Percentiles rank a stretch among this genome's conserved stretches.
Conservation (phyloP, 2,113 vertebrate genomes). For the Gorsachius goisagi region DNA sequence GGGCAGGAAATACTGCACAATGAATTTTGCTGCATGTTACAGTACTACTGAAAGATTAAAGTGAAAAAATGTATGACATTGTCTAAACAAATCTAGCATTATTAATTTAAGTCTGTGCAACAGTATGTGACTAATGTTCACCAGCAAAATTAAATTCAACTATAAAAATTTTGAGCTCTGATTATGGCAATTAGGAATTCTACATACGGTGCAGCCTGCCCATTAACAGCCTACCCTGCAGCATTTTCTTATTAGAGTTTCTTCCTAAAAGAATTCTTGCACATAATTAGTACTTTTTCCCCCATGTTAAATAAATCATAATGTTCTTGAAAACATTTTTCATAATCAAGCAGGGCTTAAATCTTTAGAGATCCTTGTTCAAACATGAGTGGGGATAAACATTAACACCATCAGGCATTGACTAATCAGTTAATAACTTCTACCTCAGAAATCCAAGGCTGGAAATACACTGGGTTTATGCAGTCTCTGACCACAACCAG, state of each 20-base stretch:
- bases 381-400: neutral
- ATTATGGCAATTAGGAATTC: slow-evolving; percentile 32
- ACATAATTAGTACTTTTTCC: neutral
- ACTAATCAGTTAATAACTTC: neutral
- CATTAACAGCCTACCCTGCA: slow-evolving; percentile 1
- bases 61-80: neutral
- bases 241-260: neutral
- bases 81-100: slow-evolving; percentile 24
- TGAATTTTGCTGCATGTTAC: neutral
- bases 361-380: neutral
- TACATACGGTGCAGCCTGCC: neutral
- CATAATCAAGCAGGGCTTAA: neutral
- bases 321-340: neutral
- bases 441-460: neutral
- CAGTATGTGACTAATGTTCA: slow-evolving; percentile 28
- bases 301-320: neutral
- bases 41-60: neutral
- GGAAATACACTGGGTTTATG: neutral
- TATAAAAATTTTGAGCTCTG: neutral
- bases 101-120: slow-evolving; percentile 31
- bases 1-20: neutral
- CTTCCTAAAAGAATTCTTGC: neutral
- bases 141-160: slow-evolving; percentile 17
- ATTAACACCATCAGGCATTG: neutral
- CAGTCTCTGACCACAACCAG: neutral